Evolutionary conservation across 2,113 vertebrate genomes (phyloP).

Genomic region (Onychorhynchus coronatus): DNA sequence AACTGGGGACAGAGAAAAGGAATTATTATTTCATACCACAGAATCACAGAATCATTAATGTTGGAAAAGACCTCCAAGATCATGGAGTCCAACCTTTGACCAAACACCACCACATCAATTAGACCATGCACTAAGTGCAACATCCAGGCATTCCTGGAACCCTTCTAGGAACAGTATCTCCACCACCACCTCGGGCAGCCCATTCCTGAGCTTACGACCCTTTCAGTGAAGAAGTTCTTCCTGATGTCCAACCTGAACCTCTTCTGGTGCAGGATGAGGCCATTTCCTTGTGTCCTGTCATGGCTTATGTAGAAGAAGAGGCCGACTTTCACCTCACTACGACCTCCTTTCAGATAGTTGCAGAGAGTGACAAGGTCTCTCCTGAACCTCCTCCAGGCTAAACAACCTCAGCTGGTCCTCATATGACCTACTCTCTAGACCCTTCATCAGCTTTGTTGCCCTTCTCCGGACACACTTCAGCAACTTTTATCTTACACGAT

Average conservation of each 20-base stretch:
- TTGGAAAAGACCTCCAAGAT: neutral
- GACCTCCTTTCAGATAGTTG: neutral
- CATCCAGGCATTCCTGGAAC: neutral
- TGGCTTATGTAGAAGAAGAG: neutral
- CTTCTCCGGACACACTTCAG: neutral
- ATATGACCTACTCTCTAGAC: neutral
- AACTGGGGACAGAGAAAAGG: neutral
- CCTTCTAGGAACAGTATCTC: neutral
- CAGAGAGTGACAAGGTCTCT: neutral
- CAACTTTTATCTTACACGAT: neutral
- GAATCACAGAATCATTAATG: neutral
- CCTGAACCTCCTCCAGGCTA: neutral
- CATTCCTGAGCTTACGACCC: no score
- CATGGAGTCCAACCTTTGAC: neutral
- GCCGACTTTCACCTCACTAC: rapidly evolving
- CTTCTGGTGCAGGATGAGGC: neutral
- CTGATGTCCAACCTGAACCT: neutral
- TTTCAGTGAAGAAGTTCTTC: neutral
- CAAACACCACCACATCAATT: neutral
- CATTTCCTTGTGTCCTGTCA: neutral
- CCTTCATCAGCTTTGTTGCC: neutral
- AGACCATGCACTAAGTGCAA: neutral
- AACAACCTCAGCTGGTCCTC: neutral
- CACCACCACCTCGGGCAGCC: neutral
- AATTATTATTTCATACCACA: neutral